A percentile compares a stretch with the other conserved stretches of the same genome.
Evolutionary conservation across 2,888 invertebrate species (phyloP).

Genomic region (Platerodrilus igneus): DNA sequence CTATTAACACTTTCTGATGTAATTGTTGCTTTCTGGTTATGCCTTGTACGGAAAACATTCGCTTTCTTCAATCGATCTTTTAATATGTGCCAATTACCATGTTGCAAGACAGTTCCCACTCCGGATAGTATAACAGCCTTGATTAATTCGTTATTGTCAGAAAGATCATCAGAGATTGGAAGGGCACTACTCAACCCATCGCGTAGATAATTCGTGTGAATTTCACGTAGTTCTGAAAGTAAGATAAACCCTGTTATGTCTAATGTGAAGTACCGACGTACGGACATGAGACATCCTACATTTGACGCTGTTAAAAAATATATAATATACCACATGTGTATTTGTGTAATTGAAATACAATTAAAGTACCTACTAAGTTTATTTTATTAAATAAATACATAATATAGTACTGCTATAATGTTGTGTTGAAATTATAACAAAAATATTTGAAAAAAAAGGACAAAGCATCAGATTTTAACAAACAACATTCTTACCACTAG

Average conservation of each 20-base stretch:
- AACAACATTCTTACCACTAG: too few relatives aligned
- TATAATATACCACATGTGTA: too few relatives aligned
- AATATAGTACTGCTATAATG: too few relatives aligned
- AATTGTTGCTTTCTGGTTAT: conserved; percentile 55
- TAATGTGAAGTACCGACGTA: too few relatives aligned
- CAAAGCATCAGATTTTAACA: too few relatives aligned
- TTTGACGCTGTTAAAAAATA: too few relatives aligned
- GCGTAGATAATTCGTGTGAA: conserved; percentile 53
- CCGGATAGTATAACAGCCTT: conserved; percentile 57
- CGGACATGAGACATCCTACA: too few relatives aligned
- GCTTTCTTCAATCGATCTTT: conserved; percentile 53
- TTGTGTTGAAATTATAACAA: too few relatives aligned
- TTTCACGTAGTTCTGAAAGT: conserved; percentile 52
- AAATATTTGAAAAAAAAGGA: too few relatives aligned
- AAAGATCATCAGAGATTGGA: conserved; percentile 49
- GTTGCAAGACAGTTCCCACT: conserved; percentile 52
- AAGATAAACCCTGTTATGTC: conserved; percentile 5
- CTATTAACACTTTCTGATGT: conserved; percentile 63
- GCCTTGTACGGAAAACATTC: conserved; percentile 51
- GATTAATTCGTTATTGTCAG: conserved; percentile 55
- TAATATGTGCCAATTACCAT: conserved; percentile 49
- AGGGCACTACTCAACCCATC: conserved; percentile 45
- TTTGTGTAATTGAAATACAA: too few relatives aligned
- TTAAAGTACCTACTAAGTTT: too few relatives aligned
- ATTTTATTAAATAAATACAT: too few relatives aligned